Evolutionary conservation across 2,888 invertebrate genomes (phyloP), one percentile per base, ranked within the genome.

Genomic region (Rhagonycha fulva): DNA sequence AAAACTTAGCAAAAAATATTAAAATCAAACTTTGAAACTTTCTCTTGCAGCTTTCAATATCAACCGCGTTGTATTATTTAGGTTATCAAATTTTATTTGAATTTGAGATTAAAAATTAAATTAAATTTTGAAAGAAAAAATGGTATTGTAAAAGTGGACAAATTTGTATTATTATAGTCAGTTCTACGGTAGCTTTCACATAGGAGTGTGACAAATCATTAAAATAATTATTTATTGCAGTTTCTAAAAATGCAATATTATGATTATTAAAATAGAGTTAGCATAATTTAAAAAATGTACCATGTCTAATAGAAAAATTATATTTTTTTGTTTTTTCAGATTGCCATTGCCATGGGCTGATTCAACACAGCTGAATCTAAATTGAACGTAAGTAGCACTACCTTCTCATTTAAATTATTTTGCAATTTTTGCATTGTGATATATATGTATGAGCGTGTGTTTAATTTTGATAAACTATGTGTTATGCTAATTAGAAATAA

Each of bases 261-360:
- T 68, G 68, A 14, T 68, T 19, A 68, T 47, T 28, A 68, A 68
- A 68, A 67, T n/a, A 10, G 24, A 23, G 24, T 26, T 14, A 23
- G 14, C 1, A 67, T 24, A 23, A 14, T 26, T 67, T 67, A 10
- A 67, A 67, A 68, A 26, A 32, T 68, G 47, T 47, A 47, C 47
- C 47, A 47, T 47, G 47, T 47, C 47, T 47, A 47, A 47, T 47
- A 47, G 47, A 47, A 47, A 47, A 66, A 66, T 66, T 24, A 66
- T n/a, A 24, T n/a, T 68, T 68, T 19, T 62, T 19, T 71, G 62
- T 75, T 62, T n/a, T 77, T 77, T 26, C 77, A 77, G 77, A 74
- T 69, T 71, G 71, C 67, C 70, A 67, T 67, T 47, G 77, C 77
- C 74, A 77, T 77, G 77, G 77, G 77, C 74, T 77, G 77, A 77